These are phyloP conservation scores for Pachyramphus minor DNA, from an alignment of 2,113 vertebrate genomes.

Conservation along the genomic window DNA sequence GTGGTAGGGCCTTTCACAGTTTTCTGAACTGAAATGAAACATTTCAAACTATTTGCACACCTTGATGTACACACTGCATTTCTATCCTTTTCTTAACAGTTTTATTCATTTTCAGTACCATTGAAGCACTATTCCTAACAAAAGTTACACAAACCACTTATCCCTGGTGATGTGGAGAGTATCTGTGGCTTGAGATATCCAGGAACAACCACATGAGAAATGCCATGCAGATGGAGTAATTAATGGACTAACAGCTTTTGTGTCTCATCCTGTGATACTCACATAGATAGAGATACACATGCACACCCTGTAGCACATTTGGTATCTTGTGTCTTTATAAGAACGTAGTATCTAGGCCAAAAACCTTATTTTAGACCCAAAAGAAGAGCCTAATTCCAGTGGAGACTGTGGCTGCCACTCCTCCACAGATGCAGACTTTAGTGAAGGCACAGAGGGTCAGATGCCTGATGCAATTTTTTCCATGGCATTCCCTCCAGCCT, in stretches of 20 bases:
- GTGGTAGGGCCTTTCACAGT: neutral
- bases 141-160: neutral
- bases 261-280: neutral
- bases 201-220: neutral
- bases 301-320: neutral
- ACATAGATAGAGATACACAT: neutral
- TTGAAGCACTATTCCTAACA: neutral
- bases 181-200: neutral
- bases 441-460: conserved; percentile 32
- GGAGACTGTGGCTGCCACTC: conserved; percentile 30
- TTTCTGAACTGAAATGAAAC: neutral
- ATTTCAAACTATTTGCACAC: neutral
- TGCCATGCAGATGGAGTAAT: neutral
- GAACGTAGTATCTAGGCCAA: conserved; percentile 38
- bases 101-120: neutral
- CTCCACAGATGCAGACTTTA: conserved; percentile 34
- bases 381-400: neutral
- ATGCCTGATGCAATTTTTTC: conserved; percentile 56
- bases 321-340: conserved; percentile 53
- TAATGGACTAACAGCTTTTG: neutral
- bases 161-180: neutral
- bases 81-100: neutral
- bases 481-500: conserved; percentile 66
- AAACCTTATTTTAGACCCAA: conserved; percentile 46
- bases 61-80: neutral